Evolutionary conservation across 2,113 vertebrate genomes (phyloP).

Genomic region (Tor tambroides): DNA sequence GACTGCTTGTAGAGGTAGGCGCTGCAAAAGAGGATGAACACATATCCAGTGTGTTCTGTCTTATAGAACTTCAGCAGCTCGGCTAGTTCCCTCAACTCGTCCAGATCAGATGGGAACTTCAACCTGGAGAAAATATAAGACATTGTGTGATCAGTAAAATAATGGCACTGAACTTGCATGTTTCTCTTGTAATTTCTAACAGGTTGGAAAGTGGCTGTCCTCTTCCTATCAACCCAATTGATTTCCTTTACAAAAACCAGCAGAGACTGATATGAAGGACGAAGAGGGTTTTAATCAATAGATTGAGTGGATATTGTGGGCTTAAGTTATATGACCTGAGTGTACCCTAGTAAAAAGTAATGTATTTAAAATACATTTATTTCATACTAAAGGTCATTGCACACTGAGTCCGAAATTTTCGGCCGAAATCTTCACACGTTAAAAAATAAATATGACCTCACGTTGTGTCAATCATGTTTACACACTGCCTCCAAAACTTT

Average conservation of each 20-base stretch:
- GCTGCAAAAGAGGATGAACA: constrained; percentile 90
- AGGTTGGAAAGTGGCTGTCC: not conserved
- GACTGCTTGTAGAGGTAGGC: constrained; percentile 98
- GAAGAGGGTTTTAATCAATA: not conserved
- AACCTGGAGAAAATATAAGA: constrained; percentile 70
- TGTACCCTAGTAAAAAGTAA: no score
- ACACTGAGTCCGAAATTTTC: no score
- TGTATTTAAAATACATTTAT: no score
- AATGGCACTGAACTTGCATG: not conserved
- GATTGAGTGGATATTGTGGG: not conserved
- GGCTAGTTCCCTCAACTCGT: constrained; percentile 87
- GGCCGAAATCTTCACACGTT: no score
- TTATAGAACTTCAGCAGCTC: constrained; percentile 87
- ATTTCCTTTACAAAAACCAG: not conserved
- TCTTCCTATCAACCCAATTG: not conserved
- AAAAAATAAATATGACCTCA: no score
- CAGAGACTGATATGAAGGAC: not conserved
- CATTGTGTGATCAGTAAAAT: not conserved
- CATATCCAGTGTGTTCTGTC: constrained; percentile 83
- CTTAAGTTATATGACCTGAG: not conserved
- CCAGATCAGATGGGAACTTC: constrained; percentile 91
- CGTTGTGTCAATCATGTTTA: no score
- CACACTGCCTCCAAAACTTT: no score
- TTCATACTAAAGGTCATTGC: no score
- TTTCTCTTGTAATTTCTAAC: not conserved